phyloP scores from a whole-genome alignment of 2,113 vertebrate genomes.

The Grantiella picta region DNA sequence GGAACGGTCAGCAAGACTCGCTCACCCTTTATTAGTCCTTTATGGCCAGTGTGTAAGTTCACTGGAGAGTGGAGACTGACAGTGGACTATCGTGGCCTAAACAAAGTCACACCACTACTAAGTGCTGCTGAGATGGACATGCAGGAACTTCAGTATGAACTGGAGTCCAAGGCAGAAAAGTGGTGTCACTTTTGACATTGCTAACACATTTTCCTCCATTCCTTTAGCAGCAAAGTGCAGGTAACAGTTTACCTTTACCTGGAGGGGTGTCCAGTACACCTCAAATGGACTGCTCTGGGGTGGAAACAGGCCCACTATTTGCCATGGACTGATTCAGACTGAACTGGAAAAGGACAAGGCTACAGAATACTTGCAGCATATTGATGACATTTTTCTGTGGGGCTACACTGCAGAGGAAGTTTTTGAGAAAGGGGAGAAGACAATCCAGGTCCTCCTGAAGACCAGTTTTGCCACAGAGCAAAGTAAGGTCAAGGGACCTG shows the following conservation, averaged over 20 bases:
- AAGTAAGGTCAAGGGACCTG: not conserved
- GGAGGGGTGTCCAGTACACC: not conserved
- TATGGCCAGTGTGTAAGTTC: not conserved
- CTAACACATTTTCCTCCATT: not conserved
- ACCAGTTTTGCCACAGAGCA: not conserved
- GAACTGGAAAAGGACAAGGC: not conserved
- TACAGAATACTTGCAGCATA: too few relatives aligned
- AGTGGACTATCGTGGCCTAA: not conserved
- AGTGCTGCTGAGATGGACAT: not conserved
- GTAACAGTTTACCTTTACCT: not conserved
- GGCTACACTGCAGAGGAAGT: not conserved
- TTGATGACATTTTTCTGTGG: not conserved
- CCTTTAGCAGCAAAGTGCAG: not conserved
- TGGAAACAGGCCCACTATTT: not conserved
- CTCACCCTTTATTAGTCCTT: not conserved
- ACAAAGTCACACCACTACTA: not conserved
- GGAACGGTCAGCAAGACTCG: not conserved
- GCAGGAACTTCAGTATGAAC: too few relatives aligned
- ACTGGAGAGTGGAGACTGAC: not conserved
- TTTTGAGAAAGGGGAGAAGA: not conserved
- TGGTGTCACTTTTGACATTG: not conserved
- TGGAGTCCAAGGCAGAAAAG: not conserved
- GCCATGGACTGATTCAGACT: not conserved
- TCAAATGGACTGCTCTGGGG: fast-evolving
- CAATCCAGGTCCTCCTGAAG: not conserved